Evolutionary conservation across 92 coral and sea anemone genomes (phyloP).

Genomic region (Virgularia gustaviana): DNA sequence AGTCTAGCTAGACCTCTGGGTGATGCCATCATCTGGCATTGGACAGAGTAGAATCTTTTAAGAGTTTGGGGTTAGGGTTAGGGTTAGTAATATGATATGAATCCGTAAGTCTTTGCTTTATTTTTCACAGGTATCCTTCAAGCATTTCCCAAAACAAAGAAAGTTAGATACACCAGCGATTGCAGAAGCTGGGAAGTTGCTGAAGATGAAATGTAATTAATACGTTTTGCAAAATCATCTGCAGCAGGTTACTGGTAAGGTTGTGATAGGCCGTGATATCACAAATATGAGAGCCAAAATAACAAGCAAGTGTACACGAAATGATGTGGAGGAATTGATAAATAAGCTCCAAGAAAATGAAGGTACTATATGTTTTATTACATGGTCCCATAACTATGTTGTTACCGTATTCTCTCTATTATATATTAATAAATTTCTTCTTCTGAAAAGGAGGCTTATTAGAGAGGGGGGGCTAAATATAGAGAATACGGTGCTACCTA

Average conservation of each 20-base stretch:
- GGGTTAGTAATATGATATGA: not conserved
- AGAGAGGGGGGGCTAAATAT: too few relatives aligned
- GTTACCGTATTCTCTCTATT: too few relatives aligned
- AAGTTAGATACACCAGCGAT: not conserved
- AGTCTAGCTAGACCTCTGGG: too few relatives aligned
- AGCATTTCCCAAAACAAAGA: constrained; percentile 6
- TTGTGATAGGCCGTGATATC: not conserved
- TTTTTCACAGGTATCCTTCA: constrained; percentile 6
- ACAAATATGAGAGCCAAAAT: not conserved
- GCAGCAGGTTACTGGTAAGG: constrained; percentile 1
- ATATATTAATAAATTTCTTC: too few relatives aligned
- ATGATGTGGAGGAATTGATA: not conserved
- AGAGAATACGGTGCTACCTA: too few relatives aligned
- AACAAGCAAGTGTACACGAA: not conserved
- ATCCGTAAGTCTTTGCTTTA: too few relatives aligned
- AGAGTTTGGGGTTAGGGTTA: too few relatives aligned
- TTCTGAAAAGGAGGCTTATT: too few relatives aligned
- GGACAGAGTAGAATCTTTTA: too few relatives aligned
- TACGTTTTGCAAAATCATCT: constrained; percentile 10
- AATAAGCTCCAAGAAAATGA: not conserved
- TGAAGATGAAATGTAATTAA: constrained; percentile 9
- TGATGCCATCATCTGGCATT: too few relatives aligned
- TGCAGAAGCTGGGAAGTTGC: not conserved
- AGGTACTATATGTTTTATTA: too few relatives aligned
- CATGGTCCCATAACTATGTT: too few relatives aligned